Conservation (phyloP, 2,113 vertebrate genomes). For the Corythornis vintsioides region DNA sequence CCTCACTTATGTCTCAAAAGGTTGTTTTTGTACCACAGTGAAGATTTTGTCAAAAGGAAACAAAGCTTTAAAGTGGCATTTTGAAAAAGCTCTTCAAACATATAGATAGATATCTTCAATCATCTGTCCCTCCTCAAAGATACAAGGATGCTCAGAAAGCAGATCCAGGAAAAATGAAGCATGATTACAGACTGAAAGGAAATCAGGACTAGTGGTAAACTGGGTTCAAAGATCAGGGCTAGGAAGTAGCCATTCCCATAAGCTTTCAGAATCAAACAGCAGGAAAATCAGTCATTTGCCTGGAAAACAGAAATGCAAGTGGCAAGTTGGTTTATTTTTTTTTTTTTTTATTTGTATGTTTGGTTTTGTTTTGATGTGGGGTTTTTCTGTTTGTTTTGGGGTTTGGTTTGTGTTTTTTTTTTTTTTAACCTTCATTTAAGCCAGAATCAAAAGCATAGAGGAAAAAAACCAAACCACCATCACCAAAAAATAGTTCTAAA, state of each 20-base stretch:
- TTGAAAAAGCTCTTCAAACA: not conserved
- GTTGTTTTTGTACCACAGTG: not conserved
- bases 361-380: not conserved
- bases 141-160: not conserved
- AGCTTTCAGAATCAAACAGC: too few relatives aligned
- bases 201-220: too few relatives aligned
- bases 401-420: not conserved
- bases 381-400: not conserved
- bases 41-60: not conserved
- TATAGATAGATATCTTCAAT: not conserved
- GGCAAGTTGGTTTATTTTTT: too few relatives aligned
- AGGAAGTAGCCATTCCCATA: too few relatives aligned
- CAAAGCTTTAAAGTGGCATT: not conserved
- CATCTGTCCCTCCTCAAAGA: not conserved
- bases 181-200: too few relatives aligned
- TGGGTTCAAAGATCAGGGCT: too few relatives aligned
- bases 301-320: too few relatives aligned
- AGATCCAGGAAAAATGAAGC: not conserved
- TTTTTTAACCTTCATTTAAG: not conserved
- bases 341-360: too few relatives aligned
- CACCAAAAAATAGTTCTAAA: not conserved
- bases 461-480: too few relatives aligned
- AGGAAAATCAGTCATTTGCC: too few relatives aligned
- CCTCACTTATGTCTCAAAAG: not conserved
- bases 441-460: slow-evolving; percentile 6